Base-by-base conservation (phyloP, 2,888 invertebrate species). In the Pandemis corylana region DNA sequence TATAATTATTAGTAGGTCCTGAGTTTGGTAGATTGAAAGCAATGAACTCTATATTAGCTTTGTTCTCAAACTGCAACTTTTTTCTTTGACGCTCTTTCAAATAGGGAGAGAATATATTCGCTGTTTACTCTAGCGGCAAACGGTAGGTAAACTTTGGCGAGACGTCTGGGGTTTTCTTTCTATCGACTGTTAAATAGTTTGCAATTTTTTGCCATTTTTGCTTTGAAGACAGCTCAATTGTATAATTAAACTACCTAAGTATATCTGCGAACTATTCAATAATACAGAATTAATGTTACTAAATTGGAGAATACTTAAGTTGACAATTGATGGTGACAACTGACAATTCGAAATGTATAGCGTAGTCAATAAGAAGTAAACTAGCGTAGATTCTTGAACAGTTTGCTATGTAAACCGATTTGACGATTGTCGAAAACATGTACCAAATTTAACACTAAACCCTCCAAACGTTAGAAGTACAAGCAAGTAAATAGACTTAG, bases 91-190 rank as follows among this genome's bases (percentile, higher is more conserved):
- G 44, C 20, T 46, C 46, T 49, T 49, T 65, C 28, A 65, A 46
- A 65, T 49, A 46, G 12, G 46, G 44, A 49, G 13, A 49, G 65
- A 65, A 49, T 49, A 49, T 62, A 62, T 65, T 44, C 13, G 20
- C 65, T 49, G 20, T 49, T 49, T 49, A 20, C 20, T 65, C 41
- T 9, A 64, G 59, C 12, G 12, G 28, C 59, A 28, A 59, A 59
- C 10, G 28, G 28, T 59, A 59, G 28, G 12, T 28, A 28, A 59
- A 59, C 59, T 59, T 59, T 28, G 59, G 7, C 59, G 7, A 59
- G 59, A 59, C 59, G 28, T 59, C 59, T 59, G 28, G 12, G 28
- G 28, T 59, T 59, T 59, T 12, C 5, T 59, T 59, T 12, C 5
- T 59, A 28, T 12, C 28, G 10, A 59, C 28, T 59, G 20, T 28